Evolutionary conservation across 2,888 invertebrate species (phyloP), one percentile per base, ranked within the genome.

Genomic region (Hemaris fuciformis): DNA sequence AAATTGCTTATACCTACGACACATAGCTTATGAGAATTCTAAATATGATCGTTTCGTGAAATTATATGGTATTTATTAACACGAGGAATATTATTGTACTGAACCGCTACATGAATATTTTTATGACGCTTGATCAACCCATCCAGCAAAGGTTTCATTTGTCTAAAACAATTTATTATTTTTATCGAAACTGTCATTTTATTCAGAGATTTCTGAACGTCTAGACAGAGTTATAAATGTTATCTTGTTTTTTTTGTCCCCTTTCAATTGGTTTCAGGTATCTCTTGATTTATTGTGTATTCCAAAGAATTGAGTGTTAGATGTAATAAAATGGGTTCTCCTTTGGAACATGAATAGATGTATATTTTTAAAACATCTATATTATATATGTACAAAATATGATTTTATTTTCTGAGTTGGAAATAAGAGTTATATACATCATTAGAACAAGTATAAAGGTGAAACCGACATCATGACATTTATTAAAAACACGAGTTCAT

Each of bases 91-190:
- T 34, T 18, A 31, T 53, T 53, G 15, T 53, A 53, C 53, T 53
- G 53, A 53, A 31, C 53, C n/a, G 10, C 7, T 10, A 0, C 3
- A 18, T 10, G 4, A 1, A 18, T 18, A 4, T 53, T 53, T 1
- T 23, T 10, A 8, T 27, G 3, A 5, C 27, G 58, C 58, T 23
- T 59, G 27, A 58, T 42, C 58, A 41, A 27, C 20, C 18, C 58
- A 27, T 13, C 13, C 23, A 42, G 23, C 23, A 57, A 57, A 59
- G 43, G 58, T 43, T 59, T 59, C 58, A 42, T 42, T 59, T 42
- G 41, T 23, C 31, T 59, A 42, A 59, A 61, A 43, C 42, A 42
- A 27, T 57, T 61, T 57, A 31, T 43, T 61, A 61, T 61, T 57
- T 61, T 43, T 57, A 46, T 61, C 23, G 42, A 43, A 57, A 31